Evolutionary conservation across 2,888 invertebrate species (phyloP), one percentile per base, ranked within the genome.

Genomic region (Trissolcus brochymenae): DNA sequence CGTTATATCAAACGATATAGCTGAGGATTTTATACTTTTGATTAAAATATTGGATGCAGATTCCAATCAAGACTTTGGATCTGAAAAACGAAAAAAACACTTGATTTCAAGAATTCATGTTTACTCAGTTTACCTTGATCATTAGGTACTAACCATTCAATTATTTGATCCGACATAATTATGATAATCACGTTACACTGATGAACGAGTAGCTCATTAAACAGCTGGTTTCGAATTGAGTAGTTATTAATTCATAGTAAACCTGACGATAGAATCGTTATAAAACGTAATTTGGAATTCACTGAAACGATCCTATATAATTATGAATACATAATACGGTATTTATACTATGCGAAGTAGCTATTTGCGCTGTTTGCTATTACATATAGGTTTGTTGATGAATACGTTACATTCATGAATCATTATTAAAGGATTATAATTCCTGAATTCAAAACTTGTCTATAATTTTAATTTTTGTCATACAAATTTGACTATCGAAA

Each of bases 261-360:
- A 46, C 46, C 55, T 55, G 46, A 49, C 35, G 55, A 55, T 61
- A 25, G 43, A 16, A 54, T 40, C 25, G 54, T 49, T 61, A 43
- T 57, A 57, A 71, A 71, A 70, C 49, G 29, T 19, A 41, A 60
- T 61, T 61, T 40, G 49, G 54, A 56, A 56, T 35, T 14, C 61
- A 49, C 17, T 43, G 56, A 62, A 71, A 71, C 60, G 64, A 57
- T 64, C 41, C 41, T 57, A n/a, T n/a, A n/a, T n/a, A 53, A 64
- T 71, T 62, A 46, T 53, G 35, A 43, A 21, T 51, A 35, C 14
- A 25, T 70, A 40, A 55, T 56, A 50, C 51, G 29, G 25, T 49
- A 61, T 40, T 71, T 62, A 71, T 64, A 13, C 51, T 14, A 14
- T 16, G 21, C 50, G 14, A 46, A 16, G 14, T 46, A 16, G 16